A percentile compares a stretch with the other conserved stretches of the same genome.
Conservation (phyloP, 2,113 vertebrate species). For the Callopanchax toddi region DNA sequence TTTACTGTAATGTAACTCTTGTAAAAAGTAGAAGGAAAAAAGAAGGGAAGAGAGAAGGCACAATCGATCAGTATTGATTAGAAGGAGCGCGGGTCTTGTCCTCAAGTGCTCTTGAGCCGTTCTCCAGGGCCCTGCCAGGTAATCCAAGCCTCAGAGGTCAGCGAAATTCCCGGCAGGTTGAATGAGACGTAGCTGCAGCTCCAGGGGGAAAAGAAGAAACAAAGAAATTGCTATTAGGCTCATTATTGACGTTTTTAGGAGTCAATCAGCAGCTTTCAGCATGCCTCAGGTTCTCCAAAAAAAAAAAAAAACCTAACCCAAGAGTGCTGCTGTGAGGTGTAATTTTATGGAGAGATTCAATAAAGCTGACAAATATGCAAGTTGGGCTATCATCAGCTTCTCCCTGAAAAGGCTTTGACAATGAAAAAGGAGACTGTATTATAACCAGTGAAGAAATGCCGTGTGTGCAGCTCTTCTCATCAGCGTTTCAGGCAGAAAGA, state of each 20-base stretch:
- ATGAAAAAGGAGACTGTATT: slow-evolving; percentile 66
- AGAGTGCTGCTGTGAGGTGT: neutral
- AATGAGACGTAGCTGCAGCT: slow-evolving; percentile 36
- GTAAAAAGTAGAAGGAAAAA: slow-evolving; percentile 28
- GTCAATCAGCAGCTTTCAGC: slow-evolving; percentile 13
- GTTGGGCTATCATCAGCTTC: slow-evolving; percentile 33
- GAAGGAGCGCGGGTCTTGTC: slow-evolving; percentile 47
- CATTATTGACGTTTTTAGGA: neutral
- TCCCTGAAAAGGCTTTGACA: slow-evolving; percentile 43
- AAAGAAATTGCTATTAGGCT: neutral
- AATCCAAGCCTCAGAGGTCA: slow-evolving; percentile 72
- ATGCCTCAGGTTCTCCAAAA: neutral
- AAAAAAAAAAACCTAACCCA: neutral
- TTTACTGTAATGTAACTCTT: slow-evolving; percentile 78
- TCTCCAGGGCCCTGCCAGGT: slow-evolving; percentile 56
- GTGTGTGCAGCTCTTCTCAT: slow-evolving; percentile 51
- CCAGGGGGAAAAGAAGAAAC: neutral
- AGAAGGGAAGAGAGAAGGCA: slow-evolving; percentile 3
- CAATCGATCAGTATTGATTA: slow-evolving; percentile 69
- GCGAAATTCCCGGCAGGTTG: slow-evolving; percentile 62
- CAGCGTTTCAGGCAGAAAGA: slow-evolving; percentile 66
- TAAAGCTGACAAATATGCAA: slow-evolving; percentile 32
- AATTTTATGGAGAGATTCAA: slow-evolving; percentile 10
- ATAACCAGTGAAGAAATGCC: slow-evolving; percentile 47
- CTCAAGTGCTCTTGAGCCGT: slow-evolving; percentile 57